Evolutionary conservation across 2,888 invertebrate species (phyloP).

Genomic region (Nephrotoma guestfalica): DNA sequence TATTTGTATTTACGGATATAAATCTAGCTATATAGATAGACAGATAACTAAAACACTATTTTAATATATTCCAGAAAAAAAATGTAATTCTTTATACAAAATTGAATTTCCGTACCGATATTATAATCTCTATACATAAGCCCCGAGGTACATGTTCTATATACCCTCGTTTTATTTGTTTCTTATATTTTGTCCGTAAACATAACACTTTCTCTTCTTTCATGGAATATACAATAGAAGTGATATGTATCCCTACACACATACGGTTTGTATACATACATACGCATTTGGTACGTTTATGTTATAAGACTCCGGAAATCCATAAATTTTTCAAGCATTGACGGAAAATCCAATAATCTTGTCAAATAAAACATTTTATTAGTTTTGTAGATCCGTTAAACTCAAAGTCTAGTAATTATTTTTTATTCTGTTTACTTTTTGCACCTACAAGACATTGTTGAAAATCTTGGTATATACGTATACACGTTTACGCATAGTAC

Average conservation of each 20-base stretch:
- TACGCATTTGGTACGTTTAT: not conserved
- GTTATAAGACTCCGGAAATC: not conserved
- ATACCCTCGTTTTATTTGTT: not conserved
- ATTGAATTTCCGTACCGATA: not conserved
- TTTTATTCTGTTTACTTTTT: not conserved
- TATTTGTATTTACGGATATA: conserved; percentile 30
- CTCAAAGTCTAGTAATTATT: not conserved
- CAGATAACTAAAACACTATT: not conserved
- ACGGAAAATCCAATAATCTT: not conserved
- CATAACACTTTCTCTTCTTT: not conserved
- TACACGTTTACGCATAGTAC: too few species aligned
- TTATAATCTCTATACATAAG: not conserved
- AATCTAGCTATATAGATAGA: too few species aligned
- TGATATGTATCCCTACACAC: too few species aligned
- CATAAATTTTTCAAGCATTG: not conserved
- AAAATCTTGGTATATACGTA: too few species aligned
- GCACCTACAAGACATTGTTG: not conserved
- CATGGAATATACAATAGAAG: not conserved
- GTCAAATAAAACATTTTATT: not conserved
- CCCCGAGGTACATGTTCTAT: not conserved
- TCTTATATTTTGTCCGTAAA: not conserved
- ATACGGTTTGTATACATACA: not conserved
- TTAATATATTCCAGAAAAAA: not conserved
- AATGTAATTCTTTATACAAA: not conserved
- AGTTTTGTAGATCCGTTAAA: not conserved